These are phyloP conservation scores for Boloria selene DNA, from an alignment of 2,888 invertebrate genomes.

Conservation along the genomic window DNA sequence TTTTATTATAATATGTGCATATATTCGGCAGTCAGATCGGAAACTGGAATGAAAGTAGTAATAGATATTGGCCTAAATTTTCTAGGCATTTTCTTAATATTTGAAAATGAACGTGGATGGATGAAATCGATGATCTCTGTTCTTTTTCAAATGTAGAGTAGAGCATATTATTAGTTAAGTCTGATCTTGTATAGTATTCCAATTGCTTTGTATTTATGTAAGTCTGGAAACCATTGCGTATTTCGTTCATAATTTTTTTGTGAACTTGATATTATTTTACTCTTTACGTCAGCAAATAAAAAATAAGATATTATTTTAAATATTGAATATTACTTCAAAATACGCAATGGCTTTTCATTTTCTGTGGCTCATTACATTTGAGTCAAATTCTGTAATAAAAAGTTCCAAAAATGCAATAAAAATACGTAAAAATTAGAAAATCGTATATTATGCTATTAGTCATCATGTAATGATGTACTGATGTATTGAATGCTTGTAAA, in stretches of 20 bases:
- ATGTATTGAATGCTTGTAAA: conserved; percentile 61
- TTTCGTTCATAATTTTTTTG: background rate
- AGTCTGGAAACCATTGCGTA: conserved; percentile 20
- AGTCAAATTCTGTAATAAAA: conserved; percentile 9
- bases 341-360: conserved; percentile 18
- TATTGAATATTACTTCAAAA: background rate
- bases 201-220: conserved; percentile 27
- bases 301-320: background rate
- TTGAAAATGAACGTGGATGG: conserved; percentile 18
- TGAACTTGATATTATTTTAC: background rate
- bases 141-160: conserved; percentile 19
- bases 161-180: conserved; percentile 13
- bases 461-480: conserved; percentile 66
- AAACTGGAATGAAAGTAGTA: conserved; percentile 27
- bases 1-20: conserved; percentile 14
- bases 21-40: conserved; percentile 20
- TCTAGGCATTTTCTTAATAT: conserved; percentile 8
- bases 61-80: conserved; percentile 26
- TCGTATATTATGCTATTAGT: conserved; percentile 38
- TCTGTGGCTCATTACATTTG: conserved; percentile 5
- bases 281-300: background rate
- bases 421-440: conserved; percentile 38
- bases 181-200: conserved; percentile 19
- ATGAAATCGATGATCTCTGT: conserved; percentile 21
- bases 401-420: conserved; percentile 35